Conservation (phyloP, 2,888 invertebrate species). For the Eristalis intricaria region DNA sequence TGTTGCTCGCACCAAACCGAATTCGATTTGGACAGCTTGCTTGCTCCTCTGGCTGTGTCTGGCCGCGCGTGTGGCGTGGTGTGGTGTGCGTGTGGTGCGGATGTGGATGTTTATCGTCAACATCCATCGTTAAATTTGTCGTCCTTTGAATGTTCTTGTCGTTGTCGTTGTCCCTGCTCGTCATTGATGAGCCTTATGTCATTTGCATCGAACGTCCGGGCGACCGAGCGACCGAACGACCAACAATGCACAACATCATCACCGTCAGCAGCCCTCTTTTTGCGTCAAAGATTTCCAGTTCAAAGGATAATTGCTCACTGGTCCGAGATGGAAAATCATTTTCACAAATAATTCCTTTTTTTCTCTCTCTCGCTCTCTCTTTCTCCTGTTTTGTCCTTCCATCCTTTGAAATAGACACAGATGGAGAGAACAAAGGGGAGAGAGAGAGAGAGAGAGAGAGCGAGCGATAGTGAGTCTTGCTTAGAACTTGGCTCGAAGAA, state of each 20-base stretch:
- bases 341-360: slow-evolving; percentile 61
- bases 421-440: neutral
- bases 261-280: slow-evolving; percentile 74
- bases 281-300: slow-evolving; percentile 75
- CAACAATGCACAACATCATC: slow-evolving; percentile 1
- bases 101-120: slow-evolving; percentile 27
- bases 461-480: neutral
- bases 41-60: neutral
- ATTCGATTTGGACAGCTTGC: slow-evolving; percentile 5
- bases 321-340: slow-evolving; percentile 69
- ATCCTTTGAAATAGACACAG: neutral
- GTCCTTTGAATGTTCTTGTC: neutral
- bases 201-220: slow-evolving; percentile 55
- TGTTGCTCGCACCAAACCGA: slow-evolving; percentile 30
- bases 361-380: neutral
- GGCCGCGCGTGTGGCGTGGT: too few relatives aligned
- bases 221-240: neutral
- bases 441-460: neutral
- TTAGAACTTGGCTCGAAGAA: neutral
- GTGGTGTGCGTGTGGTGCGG: slow-evolving; percentile 10
- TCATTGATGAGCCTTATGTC: slow-evolving; percentile 43
- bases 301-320: slow-evolving; percentile 77
- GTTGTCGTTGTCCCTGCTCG: neutral
- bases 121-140: slow-evolving; percentile 51
- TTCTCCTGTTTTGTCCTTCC: too few relatives aligned